Percentiles rank a stretch among this genome's conserved stretches.
Conservation (phyloP, 2,113 vertebrate genomes). For the Takifugu flavidus region DNA sequence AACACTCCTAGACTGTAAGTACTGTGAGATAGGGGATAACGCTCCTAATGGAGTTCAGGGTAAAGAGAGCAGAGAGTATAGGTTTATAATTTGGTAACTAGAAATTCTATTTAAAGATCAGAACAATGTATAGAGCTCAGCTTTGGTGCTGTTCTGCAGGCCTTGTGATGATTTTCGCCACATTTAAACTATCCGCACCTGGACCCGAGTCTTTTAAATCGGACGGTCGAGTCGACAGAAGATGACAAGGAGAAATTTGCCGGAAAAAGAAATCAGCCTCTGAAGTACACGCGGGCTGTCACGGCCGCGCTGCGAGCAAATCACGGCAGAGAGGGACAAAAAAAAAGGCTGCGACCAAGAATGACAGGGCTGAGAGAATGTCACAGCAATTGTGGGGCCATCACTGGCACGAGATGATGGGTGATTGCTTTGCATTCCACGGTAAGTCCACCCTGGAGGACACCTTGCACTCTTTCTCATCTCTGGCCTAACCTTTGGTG, state of each 20-base stretch:
- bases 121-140: too few relatives aligned
- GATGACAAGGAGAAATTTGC: constrained; percentile 36
- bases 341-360: constrained; percentile 88
- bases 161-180: too few relatives aligned
- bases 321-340: constrained; percentile 65
- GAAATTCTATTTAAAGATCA: too few relatives aligned
- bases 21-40: too few relatives aligned
- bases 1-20: too few relatives aligned
- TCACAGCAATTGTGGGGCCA: constrained; percentile 99
- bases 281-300: constrained; percentile 41
- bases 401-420: constrained; percentile 92
- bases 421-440: constrained; percentile 98
- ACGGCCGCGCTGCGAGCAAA: constrained; percentile 81
- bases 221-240: constrained; percentile 15
- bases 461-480: constrained; percentile 88
- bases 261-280: background rate
- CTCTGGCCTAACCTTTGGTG: constrained; percentile 96
- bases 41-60: too few relatives aligned
- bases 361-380: constrained; percentile 97
- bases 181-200: constrained; percentile 1
- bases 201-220: constrained; percentile 11
- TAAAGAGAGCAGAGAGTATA: too few relatives aligned
- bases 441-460: constrained; percentile 92
- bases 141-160: too few relatives aligned
- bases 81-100: too few relatives aligned